Evolutionary conservation across 1,140 invertebrate genomes (phyloP).

Genomic region (Danaus melanippus): DNA sequence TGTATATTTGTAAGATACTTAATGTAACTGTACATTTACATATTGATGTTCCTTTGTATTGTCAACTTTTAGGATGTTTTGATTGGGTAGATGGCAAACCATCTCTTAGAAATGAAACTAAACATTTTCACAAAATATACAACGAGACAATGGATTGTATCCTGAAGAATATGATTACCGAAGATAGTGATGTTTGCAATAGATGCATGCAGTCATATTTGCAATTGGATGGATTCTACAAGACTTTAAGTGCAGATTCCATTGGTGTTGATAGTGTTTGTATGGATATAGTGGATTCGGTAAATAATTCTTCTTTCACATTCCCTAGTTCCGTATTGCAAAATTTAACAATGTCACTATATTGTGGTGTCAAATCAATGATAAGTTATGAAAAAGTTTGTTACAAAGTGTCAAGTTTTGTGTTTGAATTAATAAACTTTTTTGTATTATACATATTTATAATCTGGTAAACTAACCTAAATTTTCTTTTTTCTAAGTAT

Average conservation of each 20-base stretch:
- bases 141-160: conserved; percentile 66
- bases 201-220: conserved; percentile 71
- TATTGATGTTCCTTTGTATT: background rate
- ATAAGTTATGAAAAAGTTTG: too few relatives aligned
- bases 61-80: conserved; percentile 69
- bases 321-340: background rate
- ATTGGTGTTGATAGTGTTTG: conserved; percentile 73
- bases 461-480: too few relatives aligned
- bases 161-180: conserved; percentile 37
- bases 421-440: too few relatives aligned
- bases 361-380: too few relatives aligned
- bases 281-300: conserved; percentile 75
- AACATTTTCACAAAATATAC: conserved; percentile 62
- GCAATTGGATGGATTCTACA: conserved; percentile 69
- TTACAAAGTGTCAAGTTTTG: too few relatives aligned
- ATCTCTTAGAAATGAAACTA: conserved; percentile 62
- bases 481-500: too few relatives aligned
- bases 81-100: conserved; percentile 52
- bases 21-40: background rate
- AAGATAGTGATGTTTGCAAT: conserved; percentile 61
- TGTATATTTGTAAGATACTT: too few relatives aligned
- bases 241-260: conserved; percentile 66
- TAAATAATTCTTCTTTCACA: conserved; percentile 39
- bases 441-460: too few relatives aligned
- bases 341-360: too few relatives aligned